Percentiles rank a stretch among this genome's conserved stretches.
phyloP scores from a whole-genome alignment of 2,797 vertebrate genomes.

The Arctocebus calabarensis region DNA sequence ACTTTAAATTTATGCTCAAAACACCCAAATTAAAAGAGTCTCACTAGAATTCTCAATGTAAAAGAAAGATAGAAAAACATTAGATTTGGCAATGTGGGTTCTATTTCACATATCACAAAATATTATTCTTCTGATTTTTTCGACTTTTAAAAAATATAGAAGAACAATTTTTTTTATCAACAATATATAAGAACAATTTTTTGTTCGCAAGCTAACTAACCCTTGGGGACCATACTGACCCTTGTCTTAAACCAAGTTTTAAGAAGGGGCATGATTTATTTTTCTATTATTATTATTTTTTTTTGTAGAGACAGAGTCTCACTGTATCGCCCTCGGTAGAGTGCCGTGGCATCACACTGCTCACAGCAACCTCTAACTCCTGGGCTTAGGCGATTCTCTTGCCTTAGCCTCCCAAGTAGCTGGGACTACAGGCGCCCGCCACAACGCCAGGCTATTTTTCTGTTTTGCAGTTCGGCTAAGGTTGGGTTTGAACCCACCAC shows the following conservation, averaged over 20 bases:
- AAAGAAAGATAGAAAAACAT: not conserved
- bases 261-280: not conserved
- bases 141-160: not conserved
- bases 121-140: not conserved
- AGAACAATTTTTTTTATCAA: not conserved
- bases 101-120: conserved; percentile 3
- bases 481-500: too few species aligned
- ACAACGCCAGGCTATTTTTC: too few species aligned
- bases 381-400: too few species aligned
- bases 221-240: not conserved
- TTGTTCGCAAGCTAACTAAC: not conserved
- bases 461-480: too few species aligned
- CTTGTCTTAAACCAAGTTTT: not conserved
- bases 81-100: not conserved
- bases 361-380: too few species aligned
- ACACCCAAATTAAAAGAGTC: not conserved
- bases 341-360: too few species aligned
- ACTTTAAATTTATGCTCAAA: not conserved
- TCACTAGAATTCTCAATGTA: not conserved
- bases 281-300: too few species aligned
- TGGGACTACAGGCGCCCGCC: too few species aligned
- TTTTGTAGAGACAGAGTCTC: too few species aligned
- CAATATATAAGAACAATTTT: not conserved
- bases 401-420: too few species aligned
- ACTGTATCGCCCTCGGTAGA: too few species aligned